phyloP scores from a whole-genome alignment of 2,797 vertebrate genomes.

The Pangasius macronema region DNA sequence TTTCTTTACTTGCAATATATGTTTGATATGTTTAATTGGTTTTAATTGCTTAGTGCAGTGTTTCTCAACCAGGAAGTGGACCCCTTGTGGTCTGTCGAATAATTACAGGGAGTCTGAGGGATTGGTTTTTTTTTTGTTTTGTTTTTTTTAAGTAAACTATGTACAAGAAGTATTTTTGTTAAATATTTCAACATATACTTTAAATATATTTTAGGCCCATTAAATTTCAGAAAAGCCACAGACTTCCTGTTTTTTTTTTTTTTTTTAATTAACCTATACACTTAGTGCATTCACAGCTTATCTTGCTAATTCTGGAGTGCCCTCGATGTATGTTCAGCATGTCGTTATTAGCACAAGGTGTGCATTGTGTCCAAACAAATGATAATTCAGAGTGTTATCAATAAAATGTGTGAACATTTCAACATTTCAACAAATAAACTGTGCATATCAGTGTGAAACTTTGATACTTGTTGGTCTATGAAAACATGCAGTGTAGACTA shows the following conservation, averaged over 20 bases:
- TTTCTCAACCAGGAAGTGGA: neutral
- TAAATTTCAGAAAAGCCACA: conserved; percentile 1
- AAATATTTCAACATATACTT: neutral
- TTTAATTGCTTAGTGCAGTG: neutral
- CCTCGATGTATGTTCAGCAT: no score
- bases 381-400: neutral
- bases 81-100: neutral
- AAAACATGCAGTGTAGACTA: no score
- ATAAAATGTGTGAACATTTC: neutral
- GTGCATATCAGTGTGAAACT: neutral
- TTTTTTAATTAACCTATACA: neutral
- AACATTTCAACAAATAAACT: no score
- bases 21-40: neutral
- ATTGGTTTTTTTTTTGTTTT: no score
- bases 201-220: neutral
- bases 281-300: neutral
- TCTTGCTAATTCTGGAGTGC: no score
- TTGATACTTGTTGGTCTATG: no score
- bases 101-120: neutral
- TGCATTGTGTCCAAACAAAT: neutral
- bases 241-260: neutral
- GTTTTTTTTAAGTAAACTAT: no score
- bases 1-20: neutral
- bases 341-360: neutral
- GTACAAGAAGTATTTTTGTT: neutral